phyloP scores from a whole-genome alignment of 2,113 vertebrate species.

The Macrotis lagotis region DNA sequence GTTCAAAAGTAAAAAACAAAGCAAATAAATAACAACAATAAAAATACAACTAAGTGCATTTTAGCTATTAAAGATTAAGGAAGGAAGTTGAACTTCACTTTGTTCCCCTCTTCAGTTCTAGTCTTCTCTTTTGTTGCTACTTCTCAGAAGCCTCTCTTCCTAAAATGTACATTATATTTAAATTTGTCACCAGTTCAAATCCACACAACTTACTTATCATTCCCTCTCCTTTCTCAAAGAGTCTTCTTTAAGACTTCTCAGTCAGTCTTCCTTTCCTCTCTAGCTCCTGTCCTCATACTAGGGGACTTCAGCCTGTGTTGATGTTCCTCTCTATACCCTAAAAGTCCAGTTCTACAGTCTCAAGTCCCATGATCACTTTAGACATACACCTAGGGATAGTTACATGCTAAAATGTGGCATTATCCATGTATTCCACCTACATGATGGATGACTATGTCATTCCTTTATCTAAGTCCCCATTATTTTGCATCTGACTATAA shows the following conservation, averaged over 20 bases:
- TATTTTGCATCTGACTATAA: background rate
- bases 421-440: background rate
- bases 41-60: background rate
- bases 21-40: background rate
- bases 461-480: background rate
- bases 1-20: background rate
- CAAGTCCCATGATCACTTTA: background rate
- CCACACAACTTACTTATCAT: background rate
- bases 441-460: background rate
- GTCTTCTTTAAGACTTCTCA: background rate
- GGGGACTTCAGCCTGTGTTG: background rate
- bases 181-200: background rate
- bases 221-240: background rate
- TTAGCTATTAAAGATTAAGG: background rate
- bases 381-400: background rate
- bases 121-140: background rate
- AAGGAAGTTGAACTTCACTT: background rate
- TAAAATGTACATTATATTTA: background rate
- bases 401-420: background rate
- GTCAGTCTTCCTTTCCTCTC: background rate
- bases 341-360: background rate
- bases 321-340: background rate
- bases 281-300: background rate
- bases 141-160: background rate
- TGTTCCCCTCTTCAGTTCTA: slow-evolving; percentile 9